These are phyloP conservation scores for Chymomyza caudatula DNA, from an alignment of 2,888 invertebrate species.

Conservation along the genomic window DNA sequence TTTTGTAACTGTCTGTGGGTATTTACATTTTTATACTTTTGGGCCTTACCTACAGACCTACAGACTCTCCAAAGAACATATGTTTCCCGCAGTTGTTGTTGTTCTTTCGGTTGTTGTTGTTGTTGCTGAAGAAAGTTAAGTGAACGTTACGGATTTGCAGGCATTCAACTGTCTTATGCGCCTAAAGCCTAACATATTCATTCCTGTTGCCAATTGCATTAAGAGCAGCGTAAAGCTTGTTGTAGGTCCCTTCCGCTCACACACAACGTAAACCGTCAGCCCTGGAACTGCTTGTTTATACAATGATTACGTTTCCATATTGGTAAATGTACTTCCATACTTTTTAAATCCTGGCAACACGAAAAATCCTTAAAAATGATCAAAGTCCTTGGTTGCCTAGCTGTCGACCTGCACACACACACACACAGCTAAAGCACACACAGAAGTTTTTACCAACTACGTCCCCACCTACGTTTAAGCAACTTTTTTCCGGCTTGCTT, in stretches of 20 bases:
- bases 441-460: background rate
- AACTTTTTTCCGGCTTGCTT: background rate
- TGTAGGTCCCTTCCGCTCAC: background rate
- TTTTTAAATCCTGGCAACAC: background rate
- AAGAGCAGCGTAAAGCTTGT: background rate
- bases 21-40: conserved; percentile 48
- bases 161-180: conserved; percentile 33
- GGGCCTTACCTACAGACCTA: conserved; percentile 17
- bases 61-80: background rate
- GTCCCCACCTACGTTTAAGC: background rate
- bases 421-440: background rate
- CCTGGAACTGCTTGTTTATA: conserved; percentile 14
- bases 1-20: conserved; percentile 11
- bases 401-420: background rate
- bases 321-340: background rate
- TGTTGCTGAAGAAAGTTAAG: conserved; percentile 36
- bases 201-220: background rate
- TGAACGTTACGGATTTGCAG: conserved; percentile 52
- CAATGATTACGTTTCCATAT: conserved; percentile 14
- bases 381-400: background rate
- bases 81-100: conserved; percentile 7
- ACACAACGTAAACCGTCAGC: too few relatives aligned
- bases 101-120: conserved; percentile 12
- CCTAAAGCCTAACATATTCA: background rate
- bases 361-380: background rate